Percentiles rank a stretch among this genome's conserved stretches.
These are phyloP conservation scores for Teleiodes luculella DNA, from an alignment of 2,888 invertebrate species.

Conservation along the genomic window DNA sequence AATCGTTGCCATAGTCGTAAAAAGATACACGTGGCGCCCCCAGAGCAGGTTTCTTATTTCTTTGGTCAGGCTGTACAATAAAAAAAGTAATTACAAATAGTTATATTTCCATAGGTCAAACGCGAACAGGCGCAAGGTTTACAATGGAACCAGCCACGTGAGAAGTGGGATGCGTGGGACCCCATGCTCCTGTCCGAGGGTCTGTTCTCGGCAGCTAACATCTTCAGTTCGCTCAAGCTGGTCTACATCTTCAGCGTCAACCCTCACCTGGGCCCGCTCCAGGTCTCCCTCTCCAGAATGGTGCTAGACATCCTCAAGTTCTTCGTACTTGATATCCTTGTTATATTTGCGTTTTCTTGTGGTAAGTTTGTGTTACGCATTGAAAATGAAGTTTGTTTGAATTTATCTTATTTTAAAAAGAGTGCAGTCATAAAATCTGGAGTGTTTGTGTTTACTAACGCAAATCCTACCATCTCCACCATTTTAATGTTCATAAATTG, in stretches of 20 bases:
- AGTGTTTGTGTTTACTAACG: not conserved
- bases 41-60: no score
- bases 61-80: no score
- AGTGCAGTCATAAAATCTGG: not conserved
- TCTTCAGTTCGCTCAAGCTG: slow-evolving; percentile 94
- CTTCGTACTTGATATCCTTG: slow-evolving; percentile 94
- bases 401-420: not conserved
- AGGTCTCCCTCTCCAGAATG: slow-evolving; percentile 96
- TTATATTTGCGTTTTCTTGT: slow-evolving; percentile 97
- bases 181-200: slow-evolving; percentile 97
- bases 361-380: slow-evolving; percentile 81
- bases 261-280: slow-evolving; percentile 96
- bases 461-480: no score
- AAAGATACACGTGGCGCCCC: no score
- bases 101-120: slow-evolving; percentile 79
- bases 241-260: slow-evolving; percentile 99
- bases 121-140: slow-evolving; percentile 82
- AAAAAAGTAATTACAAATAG: no score
- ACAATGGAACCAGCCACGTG: slow-evolving; percentile 84
- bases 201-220: slow-evolving; percentile 98
- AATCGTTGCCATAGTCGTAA: no score
- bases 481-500: no score
- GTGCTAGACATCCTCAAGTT: slow-evolving; percentile 98
- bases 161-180: slow-evolving; percentile 99
- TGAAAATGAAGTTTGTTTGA: no score